Conservation (phyloP, 2,888 invertebrate genomes). For the Xestoiulus laeticollis region DNA sequence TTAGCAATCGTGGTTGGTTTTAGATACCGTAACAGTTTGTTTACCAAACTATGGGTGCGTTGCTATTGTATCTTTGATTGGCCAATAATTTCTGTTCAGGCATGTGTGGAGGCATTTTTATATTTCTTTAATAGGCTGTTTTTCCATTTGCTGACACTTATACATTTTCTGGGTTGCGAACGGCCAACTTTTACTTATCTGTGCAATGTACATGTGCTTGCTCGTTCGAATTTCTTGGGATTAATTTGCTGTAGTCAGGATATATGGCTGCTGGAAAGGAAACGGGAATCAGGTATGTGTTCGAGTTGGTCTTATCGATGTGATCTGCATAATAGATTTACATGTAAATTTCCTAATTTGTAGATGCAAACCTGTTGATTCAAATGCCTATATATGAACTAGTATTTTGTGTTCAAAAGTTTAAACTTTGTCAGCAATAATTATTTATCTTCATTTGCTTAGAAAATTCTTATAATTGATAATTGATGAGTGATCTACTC, state of each 20-base stretch:
- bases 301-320: neutral
- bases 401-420: neutral
- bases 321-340: neutral
- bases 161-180: slow-evolving; percentile 2
- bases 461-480: neutral
- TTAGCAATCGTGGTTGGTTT: slow-evolving; percentile 12
- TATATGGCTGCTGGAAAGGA: neutral
- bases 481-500: neutral
- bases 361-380: neutral
- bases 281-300: neutral
- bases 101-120: slow-evolving; percentile 18
- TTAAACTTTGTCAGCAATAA: no score
- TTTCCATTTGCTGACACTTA: slow-evolving; percentile 8
- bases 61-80: slow-evolving; percentile 26
- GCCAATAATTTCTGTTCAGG: neutral
- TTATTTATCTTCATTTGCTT: no score
- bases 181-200: neutral
- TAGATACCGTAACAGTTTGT: slow-evolving; percentile 26
- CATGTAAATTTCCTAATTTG: neutral
- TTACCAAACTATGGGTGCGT: slow-evolving; percentile 26
- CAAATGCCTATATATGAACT: neutral
- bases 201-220: slow-evolving; percentile 13
- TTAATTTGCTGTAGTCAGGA: neutral
- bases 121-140: neutral
- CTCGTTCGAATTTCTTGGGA: neutral